Base-by-base conservation (phyloP, 2,888 invertebrate genomes). In the Ectemnius lituratus region DNA sequence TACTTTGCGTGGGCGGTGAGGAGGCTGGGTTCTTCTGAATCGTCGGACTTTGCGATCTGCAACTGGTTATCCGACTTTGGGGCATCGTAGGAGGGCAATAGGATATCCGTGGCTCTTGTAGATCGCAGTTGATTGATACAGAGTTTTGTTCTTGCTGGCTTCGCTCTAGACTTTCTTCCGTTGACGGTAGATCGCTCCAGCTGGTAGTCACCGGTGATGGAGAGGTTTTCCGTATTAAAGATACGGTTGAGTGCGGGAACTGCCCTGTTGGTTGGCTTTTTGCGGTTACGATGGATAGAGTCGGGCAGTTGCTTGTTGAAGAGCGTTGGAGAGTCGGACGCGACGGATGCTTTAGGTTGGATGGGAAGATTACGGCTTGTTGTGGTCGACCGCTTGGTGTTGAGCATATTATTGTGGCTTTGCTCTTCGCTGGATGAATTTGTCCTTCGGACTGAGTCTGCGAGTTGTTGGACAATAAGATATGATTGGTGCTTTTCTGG, bases 381-480 rank as follows among this genome's bases (percentile, higher is more conserved):
- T 67, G 83, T 72, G 75, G 73, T 78, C 82, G 84, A 79, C 78
- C 82, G 72, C 74, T 86, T 84, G 47, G 79, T 79, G 67, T 83
- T 84, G 79, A 78, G 63, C 78, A 83, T 49, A 69, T 82, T n/a
- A 27, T 72, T 14, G 59, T 73, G 59, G 61, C 56, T 80, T 76
- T 81, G 79, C 27, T 71, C 73, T 59, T 83, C 83, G 73, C 62
- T 45, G 65, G 76, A 68, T 74, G 77, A 76, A 20, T 62, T 70
- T 70, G 70, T 28, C 70, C 79, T 69, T 78, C 79, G 75, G n/a
- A 67, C n/a, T 63, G 86, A 65, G 23, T 84, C 83, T 67, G 88
- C 20, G 80, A 87, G 77, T 64, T 86, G 88, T 69, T 88, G 86
- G 80, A 89, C 81, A 75, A 89, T 85, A 81, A 89, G 85, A 72